A percentile compares a stretch with the other conserved stretches of the same genome.
Conservation (phyloP, 1,140 invertebrate species). For the Papilio dardanus region DNA sequence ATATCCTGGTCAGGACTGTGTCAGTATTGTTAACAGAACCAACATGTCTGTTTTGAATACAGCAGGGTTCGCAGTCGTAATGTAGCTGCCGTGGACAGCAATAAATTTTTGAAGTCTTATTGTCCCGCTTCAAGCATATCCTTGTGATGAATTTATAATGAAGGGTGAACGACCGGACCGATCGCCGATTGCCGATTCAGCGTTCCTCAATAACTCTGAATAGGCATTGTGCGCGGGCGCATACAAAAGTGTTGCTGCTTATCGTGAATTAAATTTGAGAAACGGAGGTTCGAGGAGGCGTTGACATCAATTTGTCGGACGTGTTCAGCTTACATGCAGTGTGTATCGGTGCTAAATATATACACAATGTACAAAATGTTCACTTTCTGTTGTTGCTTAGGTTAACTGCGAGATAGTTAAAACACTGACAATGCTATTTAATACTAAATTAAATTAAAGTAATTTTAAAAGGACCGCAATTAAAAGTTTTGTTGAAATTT, state of each 20-base stretch:
- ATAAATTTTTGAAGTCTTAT: slow-evolving; percentile 53
- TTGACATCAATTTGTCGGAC: slow-evolving; percentile 66
- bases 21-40: no score
- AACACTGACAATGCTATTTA: not conserved
- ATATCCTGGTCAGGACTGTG: no score
- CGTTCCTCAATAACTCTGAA: slow-evolving; percentile 74
- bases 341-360: slow-evolving; percentile 10
- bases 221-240: slow-evolving; percentile 75
- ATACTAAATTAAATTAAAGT: not conserved
- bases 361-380: not conserved
- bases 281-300: slow-evolving; percentile 62
- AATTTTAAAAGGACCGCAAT: not conserved
- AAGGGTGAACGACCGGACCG: slow-evolving; percentile 69
- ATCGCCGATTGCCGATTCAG: slow-evolving; percentile 70
- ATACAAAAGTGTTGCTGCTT: slow-evolving; percentile 72
- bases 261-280: slow-evolving; percentile 72
- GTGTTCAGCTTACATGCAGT: slow-evolving; percentile 57
- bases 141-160: slow-evolving; percentile 63
- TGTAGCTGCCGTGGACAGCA: not conserved
- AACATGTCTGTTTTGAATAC: not conserved
- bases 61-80: not conserved
- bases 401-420: not conserved
- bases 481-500: slow-evolving; percentile 34
- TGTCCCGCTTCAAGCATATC: slow-evolving; percentile 55
- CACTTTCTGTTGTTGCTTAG: not conserved